Conservation (phyloP, 2,113 vertebrate genomes). For the Peucedramus taeniatus region DNA sequence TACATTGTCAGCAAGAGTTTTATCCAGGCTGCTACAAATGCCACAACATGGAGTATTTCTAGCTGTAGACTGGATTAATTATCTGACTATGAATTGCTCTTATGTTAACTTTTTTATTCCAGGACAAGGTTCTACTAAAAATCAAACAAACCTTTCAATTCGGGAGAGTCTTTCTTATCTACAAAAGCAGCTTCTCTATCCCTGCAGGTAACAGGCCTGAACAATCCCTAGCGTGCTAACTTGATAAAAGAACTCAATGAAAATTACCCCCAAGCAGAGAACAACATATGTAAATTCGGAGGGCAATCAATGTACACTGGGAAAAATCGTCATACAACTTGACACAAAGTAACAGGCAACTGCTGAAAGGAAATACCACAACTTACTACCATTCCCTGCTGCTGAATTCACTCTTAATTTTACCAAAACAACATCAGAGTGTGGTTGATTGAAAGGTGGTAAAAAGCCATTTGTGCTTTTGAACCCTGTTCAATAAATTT, state of each 20-base stretch:
- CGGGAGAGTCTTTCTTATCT: not conserved
- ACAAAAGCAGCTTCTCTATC: not conserved
- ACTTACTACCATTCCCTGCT: not conserved
- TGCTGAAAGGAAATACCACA: not conserved
- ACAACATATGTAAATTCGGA: not conserved
- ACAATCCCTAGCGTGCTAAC: not conserved
- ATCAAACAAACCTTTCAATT: not conserved
- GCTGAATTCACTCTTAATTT: not conserved
- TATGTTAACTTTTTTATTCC: not conserved
- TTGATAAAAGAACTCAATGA: not conserved
- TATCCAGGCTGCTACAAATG: not conserved
- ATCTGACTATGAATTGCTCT: not conserved
- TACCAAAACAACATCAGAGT: not conserved
- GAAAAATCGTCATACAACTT: not conserved
- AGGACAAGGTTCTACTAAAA: not conserved
- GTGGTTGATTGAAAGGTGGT: not conserved
- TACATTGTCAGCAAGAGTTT: not conserved
- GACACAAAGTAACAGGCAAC: not conserved
- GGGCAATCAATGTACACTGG: not conserved
- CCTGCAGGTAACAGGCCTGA: not conserved
- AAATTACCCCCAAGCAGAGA: not conserved
- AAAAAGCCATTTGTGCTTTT: not conserved
- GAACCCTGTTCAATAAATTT: not conserved
- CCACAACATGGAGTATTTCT: not conserved
- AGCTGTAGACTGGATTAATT: not conserved